Evolutionary conservation across 1,140 invertebrate species (phyloP), one percentile per base, ranked within the genome.

Genomic region (Drosophila baimaii): DNA sequence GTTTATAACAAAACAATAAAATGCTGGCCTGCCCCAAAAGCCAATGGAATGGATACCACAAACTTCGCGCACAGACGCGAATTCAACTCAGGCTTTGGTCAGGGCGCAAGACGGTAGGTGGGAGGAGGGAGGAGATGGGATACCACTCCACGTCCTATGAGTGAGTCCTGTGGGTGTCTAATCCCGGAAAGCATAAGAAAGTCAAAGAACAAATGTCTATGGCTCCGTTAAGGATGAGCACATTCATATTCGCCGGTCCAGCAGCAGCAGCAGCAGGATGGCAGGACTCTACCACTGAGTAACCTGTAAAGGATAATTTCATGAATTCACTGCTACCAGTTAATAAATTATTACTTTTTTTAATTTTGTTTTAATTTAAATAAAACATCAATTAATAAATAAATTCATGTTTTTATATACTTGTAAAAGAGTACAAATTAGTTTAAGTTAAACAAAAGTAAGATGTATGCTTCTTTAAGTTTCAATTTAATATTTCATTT

Each of bases 151-250:
- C 23, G 6, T 29, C 8, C 8, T 5, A 23, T 15, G 61, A 35
- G 29, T 15, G 61, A 35, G 41, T 39, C 17, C 29, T 51, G n/a
- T 44, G 58, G 46, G 43, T 35, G 58, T 66, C 62, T 47, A 74
- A 72, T 62, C 79, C 84, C 84, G 80, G 84, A 89, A 88, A 88
- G 84, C 69, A 75, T 52, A 75, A 78, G 84, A 83, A 88, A 88
- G 84, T 88, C 84, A 88, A 88, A 88, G 84, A 88, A 89, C 84
- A 88, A 88, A 88, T 88, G 76, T 79, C 79, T 86, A 77, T 54
- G 79, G 64, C 75, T 68, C 49, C 59, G 46, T 61, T 61, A 73
- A 59, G 55, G 41, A 65, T 56, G 52, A 64, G 25, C 55, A 61
- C 43, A 47, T 65, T 68, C 66, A 69, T 69, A 68, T 57, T 59